These are phyloP conservation scores for Odocoileus hemionus DNA, from an alignment of 2,113 vertebrate genomes.

Conservation along the genomic window DNA sequence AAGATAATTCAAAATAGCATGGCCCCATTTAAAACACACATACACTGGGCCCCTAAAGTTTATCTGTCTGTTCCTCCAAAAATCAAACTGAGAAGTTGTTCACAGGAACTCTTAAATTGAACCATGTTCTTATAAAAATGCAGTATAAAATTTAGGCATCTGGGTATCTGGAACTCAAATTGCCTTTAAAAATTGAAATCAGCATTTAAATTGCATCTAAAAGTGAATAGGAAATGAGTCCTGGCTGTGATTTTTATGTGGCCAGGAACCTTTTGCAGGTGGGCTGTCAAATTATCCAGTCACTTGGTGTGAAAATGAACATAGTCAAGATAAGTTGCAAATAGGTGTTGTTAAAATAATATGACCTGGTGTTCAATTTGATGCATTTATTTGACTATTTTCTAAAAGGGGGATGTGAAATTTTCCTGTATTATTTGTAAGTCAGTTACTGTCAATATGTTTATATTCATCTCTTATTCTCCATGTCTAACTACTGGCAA, in stretches of 20 bases:
- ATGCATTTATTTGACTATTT: neutral
- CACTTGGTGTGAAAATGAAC: neutral
- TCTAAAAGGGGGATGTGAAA: neutral
- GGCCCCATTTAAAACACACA: neutral
- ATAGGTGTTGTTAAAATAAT: constrained; percentile 10
- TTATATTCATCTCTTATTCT: neutral
- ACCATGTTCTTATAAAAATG: constrained; percentile 20
- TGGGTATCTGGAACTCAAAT: constrained; percentile 43
- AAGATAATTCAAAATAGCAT: constrained; percentile 48
- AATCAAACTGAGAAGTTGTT: constrained; percentile 38
- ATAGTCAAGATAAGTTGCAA: constrained; percentile 29
- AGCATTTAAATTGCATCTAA: constrained; percentile 22
- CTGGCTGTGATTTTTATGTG: constrained; percentile 46
- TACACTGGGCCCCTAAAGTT: neutral
- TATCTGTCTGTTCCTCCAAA: constrained; percentile 40
- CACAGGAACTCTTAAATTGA: constrained; percentile 19
- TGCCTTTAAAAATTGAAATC: constrained; percentile 51
- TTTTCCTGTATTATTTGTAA: neutral
- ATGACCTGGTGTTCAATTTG: neutral
- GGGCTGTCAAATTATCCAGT: constrained; percentile 21
- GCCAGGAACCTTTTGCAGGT: constrained; percentile 22
- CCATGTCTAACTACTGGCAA: neutral
- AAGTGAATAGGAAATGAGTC: constrained; percentile 42
- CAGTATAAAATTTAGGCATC: constrained; percentile 51
- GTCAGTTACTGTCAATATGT: neutral